phyloP scores from a whole-genome alignment of 2,888 invertebrate genomes.

The Steinernema hermaphroditum region DNA sequence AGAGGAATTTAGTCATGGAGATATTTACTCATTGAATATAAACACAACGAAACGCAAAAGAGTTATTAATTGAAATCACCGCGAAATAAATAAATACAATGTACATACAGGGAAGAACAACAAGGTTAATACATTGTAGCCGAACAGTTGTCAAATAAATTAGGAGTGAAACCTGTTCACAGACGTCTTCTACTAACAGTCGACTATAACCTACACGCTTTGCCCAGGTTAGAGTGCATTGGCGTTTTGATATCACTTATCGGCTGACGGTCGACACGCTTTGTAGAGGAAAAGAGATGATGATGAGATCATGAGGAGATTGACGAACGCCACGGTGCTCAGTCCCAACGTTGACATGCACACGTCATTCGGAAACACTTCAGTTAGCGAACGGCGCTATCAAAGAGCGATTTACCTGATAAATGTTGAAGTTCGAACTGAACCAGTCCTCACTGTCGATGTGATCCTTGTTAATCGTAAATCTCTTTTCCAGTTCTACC shows the following conservation, averaged over 20 bases:
- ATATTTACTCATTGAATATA: not conserved
- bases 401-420: too few relatives aligned
- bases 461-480: constrained; percentile 10
- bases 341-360: constrained; percentile 51
- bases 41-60: not conserved
- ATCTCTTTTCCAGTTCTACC: constrained; percentile 4
- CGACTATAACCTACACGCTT: constrained; percentile 31
- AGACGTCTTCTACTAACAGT: constrained; percentile 10
- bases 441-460: constrained; percentile 31
- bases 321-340: constrained; percentile 43
- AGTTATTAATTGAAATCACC: too few relatives aligned
- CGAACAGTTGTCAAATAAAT: constrained; percentile 7
- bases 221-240: constrained; percentile 27
- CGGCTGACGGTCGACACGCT: constrained; percentile 15
- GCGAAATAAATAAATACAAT: not conserved
- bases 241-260: not conserved
- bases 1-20: constrained; percentile 25
- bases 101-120: constrained; percentile 11
- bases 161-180: constrained; percentile 19
- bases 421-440: constrained; percentile 17
- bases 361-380: constrained; percentile 43
- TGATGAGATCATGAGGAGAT: constrained; percentile 35
- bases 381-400: too few relatives aligned
- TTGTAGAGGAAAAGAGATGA: constrained; percentile 28
- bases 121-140: constrained; percentile 3